phyloP scores from a whole-genome alignment of 2,888 invertebrate species.

The Megaustenia siamemsis region DNA sequence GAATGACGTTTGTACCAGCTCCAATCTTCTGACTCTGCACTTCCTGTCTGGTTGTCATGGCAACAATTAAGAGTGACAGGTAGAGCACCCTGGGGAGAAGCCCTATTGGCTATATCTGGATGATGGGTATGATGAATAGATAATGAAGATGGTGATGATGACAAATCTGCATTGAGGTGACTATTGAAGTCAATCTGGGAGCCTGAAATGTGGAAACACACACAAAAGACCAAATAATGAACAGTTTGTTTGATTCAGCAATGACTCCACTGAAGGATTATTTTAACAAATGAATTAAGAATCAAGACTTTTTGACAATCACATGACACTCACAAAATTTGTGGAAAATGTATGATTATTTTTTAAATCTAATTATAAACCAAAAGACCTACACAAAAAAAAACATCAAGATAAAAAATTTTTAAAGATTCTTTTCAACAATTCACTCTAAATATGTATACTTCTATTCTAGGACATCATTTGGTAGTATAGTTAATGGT shows the following conservation, averaged over 20 bases:
- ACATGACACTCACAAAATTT: no score
- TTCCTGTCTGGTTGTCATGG: conserved; percentile 50
- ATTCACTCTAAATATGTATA: no score
- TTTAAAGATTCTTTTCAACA: no score
- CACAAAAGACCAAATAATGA: conserved; percentile 27
- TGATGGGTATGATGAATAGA: conserved; percentile 39
- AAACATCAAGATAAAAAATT: no score
- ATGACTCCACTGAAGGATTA: background rate
- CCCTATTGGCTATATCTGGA: conserved; percentile 33
- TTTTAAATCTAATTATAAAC: no score
- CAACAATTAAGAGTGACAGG: conserved; percentile 52
- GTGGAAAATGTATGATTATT: no score
- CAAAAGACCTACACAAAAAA: no score
- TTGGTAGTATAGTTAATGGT: no score
- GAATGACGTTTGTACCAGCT: conserved; percentile 73
- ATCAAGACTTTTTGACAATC: background rate
- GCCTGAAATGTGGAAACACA: conserved; percentile 50
- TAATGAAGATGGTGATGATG: conserved; percentile 50
- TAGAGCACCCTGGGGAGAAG: conserved; percentile 32
- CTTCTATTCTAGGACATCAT: no score
- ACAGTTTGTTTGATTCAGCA: background rate
- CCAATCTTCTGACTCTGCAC: conserved; percentile 62
- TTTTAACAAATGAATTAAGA: background rate
- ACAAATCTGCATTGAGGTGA: conserved; percentile 50
- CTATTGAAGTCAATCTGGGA: conserved; percentile 52